phyloP scores from a whole-genome alignment of 2,113 vertebrate genomes.

The Rhipidura dahli region DNA sequence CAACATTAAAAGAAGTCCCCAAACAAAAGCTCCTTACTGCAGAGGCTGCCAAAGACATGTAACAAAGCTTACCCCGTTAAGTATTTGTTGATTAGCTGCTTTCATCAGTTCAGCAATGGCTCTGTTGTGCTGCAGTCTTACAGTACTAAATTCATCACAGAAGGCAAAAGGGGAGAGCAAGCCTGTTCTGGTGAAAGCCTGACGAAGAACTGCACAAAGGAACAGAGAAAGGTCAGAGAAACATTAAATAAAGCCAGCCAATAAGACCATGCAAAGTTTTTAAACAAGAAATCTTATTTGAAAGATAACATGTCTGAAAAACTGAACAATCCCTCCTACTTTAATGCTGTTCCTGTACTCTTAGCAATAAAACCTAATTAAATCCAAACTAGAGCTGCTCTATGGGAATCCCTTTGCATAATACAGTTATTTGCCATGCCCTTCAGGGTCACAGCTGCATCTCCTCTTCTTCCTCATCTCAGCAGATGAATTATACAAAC shows the following conservation, averaged over 20 bases:
- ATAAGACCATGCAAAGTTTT: background rate
- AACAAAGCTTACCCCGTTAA: conserved; percentile 62
- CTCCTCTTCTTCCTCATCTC: background rate
- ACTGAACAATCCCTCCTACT: background rate
- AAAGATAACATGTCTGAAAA: background rate
- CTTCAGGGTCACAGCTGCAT: background rate
- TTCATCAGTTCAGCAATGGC: conserved; percentile 90
- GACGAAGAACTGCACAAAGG: conserved; percentile 82
- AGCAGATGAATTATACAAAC: background rate
- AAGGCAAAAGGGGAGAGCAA: conserved; percentile 90
- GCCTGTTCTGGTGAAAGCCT: conserved; percentile 87
- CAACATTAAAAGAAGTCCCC: background rate
- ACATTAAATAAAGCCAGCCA: background rate
- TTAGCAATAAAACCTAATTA: background rate
- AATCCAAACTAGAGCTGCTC: background rate
- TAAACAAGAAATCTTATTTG: background rate
- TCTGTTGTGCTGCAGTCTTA: conserved; percentile 91
- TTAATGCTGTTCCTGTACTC: background rate
- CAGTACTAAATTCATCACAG: conserved; percentile 92
- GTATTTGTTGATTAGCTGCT: conserved; percentile 72
- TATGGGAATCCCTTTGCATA: background rate
- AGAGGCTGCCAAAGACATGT: background rate
- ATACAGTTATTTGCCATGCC: background rate
- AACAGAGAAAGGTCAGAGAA: background rate
- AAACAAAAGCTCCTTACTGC: background rate